These are phyloP conservation scores for Timema cristinae DNA, from an alignment of 2,888 invertebrate species.

Conservation along the genomic window DNA sequence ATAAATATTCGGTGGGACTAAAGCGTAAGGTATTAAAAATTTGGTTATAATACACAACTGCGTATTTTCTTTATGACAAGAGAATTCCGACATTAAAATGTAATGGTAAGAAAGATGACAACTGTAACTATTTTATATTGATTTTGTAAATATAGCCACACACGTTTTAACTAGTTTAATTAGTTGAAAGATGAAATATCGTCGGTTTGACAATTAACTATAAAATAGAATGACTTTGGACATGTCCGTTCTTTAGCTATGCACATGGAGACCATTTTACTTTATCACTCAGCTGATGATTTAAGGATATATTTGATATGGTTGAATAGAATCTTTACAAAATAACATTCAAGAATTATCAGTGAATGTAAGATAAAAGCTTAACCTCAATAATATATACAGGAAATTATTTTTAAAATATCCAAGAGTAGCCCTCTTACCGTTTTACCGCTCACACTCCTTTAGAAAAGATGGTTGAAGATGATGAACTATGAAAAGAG, in stretches of 20 bases:
- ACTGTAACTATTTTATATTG: no score
- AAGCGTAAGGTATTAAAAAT: no score
- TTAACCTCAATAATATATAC: neutral
- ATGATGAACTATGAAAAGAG: slow-evolving; percentile 14
- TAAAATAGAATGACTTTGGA: slow-evolving; percentile 8
- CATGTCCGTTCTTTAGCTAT: slow-evolving; percentile 7
- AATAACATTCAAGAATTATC: neutral
- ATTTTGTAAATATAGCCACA: no score
- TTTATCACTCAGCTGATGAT: neutral
- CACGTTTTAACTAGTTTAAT: no score
- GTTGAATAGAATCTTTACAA: no score
- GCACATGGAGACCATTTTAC: slow-evolving; percentile 17
- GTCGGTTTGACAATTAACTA: neutral
- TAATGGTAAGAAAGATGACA: no score
- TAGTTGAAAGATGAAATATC: neutral
- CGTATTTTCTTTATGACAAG: slow-evolving; percentile 7
- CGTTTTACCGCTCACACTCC: slow-evolving; percentile 32
- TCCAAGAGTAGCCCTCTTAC: slow-evolving; percentile 24
- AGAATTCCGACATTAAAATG: no score
- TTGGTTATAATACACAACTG: neutral
- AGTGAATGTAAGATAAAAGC: neutral
- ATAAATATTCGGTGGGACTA: no score
- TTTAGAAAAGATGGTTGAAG: slow-evolving; percentile 28
- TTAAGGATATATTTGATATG: no score
- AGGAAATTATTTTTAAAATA: neutral